Base-by-base conservation (phyloP, 2,113 vertebrate species). In the Protomyctophum bolini region DNA sequence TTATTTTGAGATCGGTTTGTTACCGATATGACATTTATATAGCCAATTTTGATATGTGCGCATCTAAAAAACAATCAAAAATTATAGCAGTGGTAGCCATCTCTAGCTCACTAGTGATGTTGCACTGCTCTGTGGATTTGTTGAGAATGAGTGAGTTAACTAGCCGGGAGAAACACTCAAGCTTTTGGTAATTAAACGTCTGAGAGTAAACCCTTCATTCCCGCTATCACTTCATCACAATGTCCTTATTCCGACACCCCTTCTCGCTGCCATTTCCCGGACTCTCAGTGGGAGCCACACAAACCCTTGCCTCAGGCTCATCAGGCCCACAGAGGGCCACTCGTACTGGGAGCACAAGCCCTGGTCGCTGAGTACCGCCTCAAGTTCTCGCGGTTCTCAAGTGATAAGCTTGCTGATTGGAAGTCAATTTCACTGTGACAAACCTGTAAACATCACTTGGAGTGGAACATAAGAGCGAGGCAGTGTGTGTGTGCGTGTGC, bases 351-450 rank as follows among this genome's bases (percentile, higher is more conserved):
- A 86, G 72, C 54, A 60, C 70, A 10, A 59, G 74, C 79, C 66
- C 62, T 63, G 67, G 12, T 75, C 83, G 77, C 58, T 80, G 65
- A 83, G 75, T 62, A 55, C 60, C 12, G 60, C 79, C 59, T n/a
- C n/a, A n/a, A n/a, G 46, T 76, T 75, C 68, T 89, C 83, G 77
- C 68, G 7, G 63, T 62, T 70, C 86, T 87, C 79, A 76, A 88
- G 77, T 88, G 89, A 90, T 88, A 77, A 79, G 81, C 78, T 78
- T 74, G 73, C 84, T 91, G 91, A 94, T 93, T 91, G 69, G 75
- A 71, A 72, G 79, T 57, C 68, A 88, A 79, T 83, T 87, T 79
- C 73, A 65, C 75, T 79, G 79, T 75, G 71, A 72, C 76, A 85
- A 86, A 79, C 73, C 71, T 82, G 87, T 87, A 89, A 91, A 91